Percentiles rank a stretch among this genome's conserved stretches.
Evolutionary conservation across 2,113 vertebrate genomes (phyloP).

Genomic region (Varanus komodoensis): DNA sequence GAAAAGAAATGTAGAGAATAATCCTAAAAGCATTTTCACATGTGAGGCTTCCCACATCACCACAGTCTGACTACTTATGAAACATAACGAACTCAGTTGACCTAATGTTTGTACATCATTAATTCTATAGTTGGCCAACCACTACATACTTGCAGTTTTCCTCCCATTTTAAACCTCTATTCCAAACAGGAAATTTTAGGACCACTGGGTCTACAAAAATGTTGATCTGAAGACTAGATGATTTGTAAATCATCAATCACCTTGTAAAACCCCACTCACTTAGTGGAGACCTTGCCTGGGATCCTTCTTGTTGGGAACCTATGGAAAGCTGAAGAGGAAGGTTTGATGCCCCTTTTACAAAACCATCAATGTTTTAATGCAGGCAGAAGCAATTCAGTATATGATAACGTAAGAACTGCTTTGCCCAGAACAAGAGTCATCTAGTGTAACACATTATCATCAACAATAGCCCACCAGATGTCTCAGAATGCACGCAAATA

Average conservation of each 20-base stretch:
- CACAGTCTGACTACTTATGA: neutral
- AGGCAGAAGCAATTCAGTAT: neutral
- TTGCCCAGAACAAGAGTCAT: neutral
- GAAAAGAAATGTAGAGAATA: neutral
- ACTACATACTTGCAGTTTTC: neutral
- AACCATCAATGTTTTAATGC: neutral
- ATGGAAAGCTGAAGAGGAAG: neutral
- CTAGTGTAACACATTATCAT: neutral
- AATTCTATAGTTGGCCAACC: neutral
- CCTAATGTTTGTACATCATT: neutral
- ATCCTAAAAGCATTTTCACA: neutral
- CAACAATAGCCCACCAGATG: neutral
- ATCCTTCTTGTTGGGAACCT: neutral
- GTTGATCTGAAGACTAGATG: neutral
- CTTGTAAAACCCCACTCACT: neutral
- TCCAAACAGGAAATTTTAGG: neutral
- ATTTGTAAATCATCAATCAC: slow-evolving; percentile 21
- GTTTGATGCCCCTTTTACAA: neutral
- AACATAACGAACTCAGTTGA: neutral
- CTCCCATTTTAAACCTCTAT: neutral
- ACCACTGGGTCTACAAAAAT: neutral
- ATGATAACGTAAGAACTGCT: neutral
- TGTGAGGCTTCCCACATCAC: neutral
- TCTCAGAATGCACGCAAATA: neutral
- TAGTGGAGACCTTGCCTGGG: neutral